These are phyloP conservation scores for Lipophrys pholis DNA, from an alignment of 2,113 vertebrate genomes.

Conservation along the genomic window DNA sequence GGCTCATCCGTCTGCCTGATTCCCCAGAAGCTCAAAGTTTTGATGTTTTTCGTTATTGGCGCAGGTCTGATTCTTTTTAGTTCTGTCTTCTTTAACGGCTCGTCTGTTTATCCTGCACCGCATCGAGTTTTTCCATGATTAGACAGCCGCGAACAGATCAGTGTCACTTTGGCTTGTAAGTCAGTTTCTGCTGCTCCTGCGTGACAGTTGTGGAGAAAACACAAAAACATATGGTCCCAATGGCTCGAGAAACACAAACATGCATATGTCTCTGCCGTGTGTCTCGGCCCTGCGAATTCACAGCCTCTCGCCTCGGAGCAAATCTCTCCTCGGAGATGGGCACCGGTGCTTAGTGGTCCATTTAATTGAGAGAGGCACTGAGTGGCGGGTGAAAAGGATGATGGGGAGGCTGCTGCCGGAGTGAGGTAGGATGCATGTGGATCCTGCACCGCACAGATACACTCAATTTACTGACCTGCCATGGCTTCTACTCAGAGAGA, in stretches of 20 bases:
- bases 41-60: constrained; percentile 13
- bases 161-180: neutral
- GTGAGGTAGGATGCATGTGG: constrained; percentile 7
- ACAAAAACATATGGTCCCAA: constrained; percentile 6
- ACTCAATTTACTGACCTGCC: constrained; percentile 50
- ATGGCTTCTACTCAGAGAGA: constrained; percentile 5
- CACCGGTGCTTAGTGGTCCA: constrained; percentile 44
- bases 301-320: neutral
- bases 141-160: constrained; percentile 34
- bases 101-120: constrained; percentile 3
- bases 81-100: constrained; percentile 10
- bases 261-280: neutral
- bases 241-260: neutral
- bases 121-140: constrained; percentile 3
- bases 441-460: constrained; percentile 33
- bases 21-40: constrained; percentile 32
- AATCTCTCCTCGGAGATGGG: constrained; percentile 33
- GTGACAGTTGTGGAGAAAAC: constrained; percentile 9
- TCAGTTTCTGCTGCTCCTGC: constrained; percentile 10
- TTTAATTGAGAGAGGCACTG: constrained; percentile 66
- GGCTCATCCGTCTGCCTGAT: constrained; percentile 26
- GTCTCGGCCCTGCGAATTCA: neutral
- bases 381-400: constrained; percentile 63
- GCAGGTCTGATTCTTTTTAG: constrained; percentile 11
- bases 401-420: constrained; percentile 33